Evolutionary conservation across 2,888 invertebrate genomes (phyloP).

Genomic region (Cantharis lateralis): DNA sequence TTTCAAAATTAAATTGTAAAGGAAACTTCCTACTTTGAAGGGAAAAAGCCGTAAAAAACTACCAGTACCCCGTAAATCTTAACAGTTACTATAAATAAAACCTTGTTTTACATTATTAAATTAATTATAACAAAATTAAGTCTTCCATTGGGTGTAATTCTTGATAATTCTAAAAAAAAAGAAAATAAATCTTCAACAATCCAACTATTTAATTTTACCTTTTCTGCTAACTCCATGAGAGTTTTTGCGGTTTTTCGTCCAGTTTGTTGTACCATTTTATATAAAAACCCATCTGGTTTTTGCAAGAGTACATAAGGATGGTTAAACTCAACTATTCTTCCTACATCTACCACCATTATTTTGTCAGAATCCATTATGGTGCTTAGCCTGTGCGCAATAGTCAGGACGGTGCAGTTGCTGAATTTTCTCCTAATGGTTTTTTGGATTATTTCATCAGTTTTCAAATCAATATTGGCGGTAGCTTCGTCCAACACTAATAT

Average conservation of each 20-base stretch:
- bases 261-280: conserved; percentile 6
- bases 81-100: too few relatives aligned
- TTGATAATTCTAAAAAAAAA: not conserved
- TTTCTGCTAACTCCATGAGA: not conserved
- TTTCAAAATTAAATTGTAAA: too few relatives aligned
- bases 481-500: not conserved
- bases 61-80: too few relatives aligned
- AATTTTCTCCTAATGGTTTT: conserved; percentile 73
- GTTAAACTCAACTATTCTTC: conserved; percentile 72
- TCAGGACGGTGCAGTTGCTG: conserved; percentile 73
- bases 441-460: conserved; percentile 76
- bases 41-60: too few relatives aligned
- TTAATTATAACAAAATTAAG: not conserved
- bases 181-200: not conserved
- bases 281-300: conserved; percentile 51
- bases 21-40: too few relatives aligned
- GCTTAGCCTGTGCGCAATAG: conserved; percentile 78
- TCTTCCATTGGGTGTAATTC: not conserved
- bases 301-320: conserved; percentile 68
- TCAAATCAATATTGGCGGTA: conserved; percentile 67
- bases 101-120: not conserved
- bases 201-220: not conserved
- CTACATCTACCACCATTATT: conserved; percentile 76
- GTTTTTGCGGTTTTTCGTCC: not conserved
- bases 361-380: conserved; percentile 82